Conservation (phyloP, 2,113 vertebrate genomes). For the Corythornis cristatus region DNA sequence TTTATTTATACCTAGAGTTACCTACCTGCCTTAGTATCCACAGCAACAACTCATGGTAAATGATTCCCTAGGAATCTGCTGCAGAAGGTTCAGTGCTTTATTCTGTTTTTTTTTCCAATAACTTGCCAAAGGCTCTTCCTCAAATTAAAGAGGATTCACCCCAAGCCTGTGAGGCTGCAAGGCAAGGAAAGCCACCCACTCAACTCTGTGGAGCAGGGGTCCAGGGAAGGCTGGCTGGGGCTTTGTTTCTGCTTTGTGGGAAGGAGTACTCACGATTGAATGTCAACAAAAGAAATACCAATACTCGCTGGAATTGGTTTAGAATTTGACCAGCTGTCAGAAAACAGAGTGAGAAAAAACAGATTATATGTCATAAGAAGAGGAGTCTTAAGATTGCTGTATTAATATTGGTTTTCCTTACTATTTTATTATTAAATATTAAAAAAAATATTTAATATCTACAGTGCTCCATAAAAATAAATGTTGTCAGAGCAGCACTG, state of each 20-base stretch:
- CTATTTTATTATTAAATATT: neutral
- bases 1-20: neutral
- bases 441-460: neutral
- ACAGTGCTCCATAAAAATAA: neutral
- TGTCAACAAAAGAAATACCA: neutral
- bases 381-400: neutral
- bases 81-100: slow-evolving; percentile 61
- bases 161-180: neutral
- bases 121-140: slow-evolving; percentile 39
- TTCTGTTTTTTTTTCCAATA: slow-evolving; percentile 53
- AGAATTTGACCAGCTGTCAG: neutral
- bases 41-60: slow-evolving; percentile 70
- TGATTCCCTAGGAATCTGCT: slow-evolving; percentile 65
- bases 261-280: neutral
- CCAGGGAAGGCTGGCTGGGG: neutral
- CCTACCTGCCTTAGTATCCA: slow-evolving; percentile 69
- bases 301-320: neutral
- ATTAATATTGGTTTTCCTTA: neutral
- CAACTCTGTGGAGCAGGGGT: neutral
- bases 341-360: neutral
- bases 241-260: neutral
- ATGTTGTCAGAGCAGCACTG: neutral
- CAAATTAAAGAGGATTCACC: neutral
- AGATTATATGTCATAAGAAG: neutral
- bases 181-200: slow-evolving; percentile 1